Base-by-base conservation (phyloP, 2,113 vertebrate genomes). In the Scatophagus argus region DNA sequence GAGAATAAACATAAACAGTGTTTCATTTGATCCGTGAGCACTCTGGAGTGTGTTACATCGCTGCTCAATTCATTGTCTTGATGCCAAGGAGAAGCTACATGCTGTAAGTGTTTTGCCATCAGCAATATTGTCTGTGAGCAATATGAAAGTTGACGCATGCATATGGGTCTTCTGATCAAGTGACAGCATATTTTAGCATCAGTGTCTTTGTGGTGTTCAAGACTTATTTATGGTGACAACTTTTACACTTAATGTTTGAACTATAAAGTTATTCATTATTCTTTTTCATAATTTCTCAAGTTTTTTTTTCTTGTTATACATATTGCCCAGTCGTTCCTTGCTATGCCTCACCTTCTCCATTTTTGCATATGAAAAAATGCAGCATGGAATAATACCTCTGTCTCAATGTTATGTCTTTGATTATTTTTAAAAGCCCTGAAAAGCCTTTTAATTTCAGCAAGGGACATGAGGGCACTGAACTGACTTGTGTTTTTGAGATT, bases 1-100 rank as follows among this genome's bases (percentile, higher is more conserved):
- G 74, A 74, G 51, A 80, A 82, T 73, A 52, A 88, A 76, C 70
- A 82, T 85, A 80, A 88, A 74, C 67, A 74, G 79, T 58, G 64
- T 86, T 85, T 80, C 14, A 73, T 83, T 82, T 69, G 41, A 43
- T 79, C 61, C 38, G 27, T 38, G 39, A 54, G 43, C 46, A 69
- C 74, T 78, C 46, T 46, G 36, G 47, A 66, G 71, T 56, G 47
- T 65, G 56, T 16, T 32, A 34, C 44, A 55, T 44, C 10, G 47
- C 63, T 41, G 23, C 64, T 61, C 44, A 34, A 51, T 62, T 5
- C 73, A 14, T 34, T 66, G 39, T 72, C 68, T 84, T 74, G 9
- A 34, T 61, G 76, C 38, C 10, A 69, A 54, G 56, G 7, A 3
- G 52, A 72, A n/a, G 74, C 29, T 13, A 38, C 6, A 25, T 14